Evolutionary conservation across 2,888 invertebrate genomes (phyloP).

Genomic region (Plagodis dolabraria): DNA sequence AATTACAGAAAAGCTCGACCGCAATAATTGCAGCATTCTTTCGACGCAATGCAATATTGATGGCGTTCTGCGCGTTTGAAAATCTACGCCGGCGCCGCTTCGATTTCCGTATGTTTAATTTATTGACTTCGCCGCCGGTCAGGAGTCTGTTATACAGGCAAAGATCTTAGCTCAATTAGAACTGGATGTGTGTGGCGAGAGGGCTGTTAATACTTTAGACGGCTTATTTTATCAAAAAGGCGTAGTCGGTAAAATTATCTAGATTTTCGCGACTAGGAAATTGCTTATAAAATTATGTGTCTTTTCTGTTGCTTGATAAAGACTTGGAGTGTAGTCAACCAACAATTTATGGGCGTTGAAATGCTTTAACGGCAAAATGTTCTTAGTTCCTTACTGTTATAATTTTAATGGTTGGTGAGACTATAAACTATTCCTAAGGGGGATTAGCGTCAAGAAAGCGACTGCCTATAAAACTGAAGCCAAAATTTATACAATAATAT

Average conservation of each 20-base stretch:
- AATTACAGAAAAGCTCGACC: slow-evolving; percentile 23
- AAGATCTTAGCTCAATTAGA: slow-evolving; percentile 31
- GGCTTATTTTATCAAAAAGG: slow-evolving; percentile 48
- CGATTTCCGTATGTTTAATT: slow-evolving; percentile 41
- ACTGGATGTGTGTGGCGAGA: slow-evolving; percentile 35
- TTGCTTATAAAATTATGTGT: slow-evolving; percentile 17
- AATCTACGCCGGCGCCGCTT: slow-evolving; percentile 42
- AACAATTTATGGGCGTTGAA: slow-evolving; percentile 3
- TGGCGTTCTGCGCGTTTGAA: slow-evolving; percentile 39
- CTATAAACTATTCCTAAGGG: no score
- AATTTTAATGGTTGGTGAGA: neutral
- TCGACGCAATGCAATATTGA: slow-evolving; percentile 41
- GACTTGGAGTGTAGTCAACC: slow-evolving; percentile 8
- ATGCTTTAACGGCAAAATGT: slow-evolving; percentile 1
- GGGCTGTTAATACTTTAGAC: slow-evolving; percentile 31
- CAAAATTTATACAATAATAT: no score
- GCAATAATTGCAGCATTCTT: slow-evolving; percentile 38
- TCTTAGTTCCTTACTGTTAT: neutral
- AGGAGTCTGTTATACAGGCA: slow-evolving; percentile 19
- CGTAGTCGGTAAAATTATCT: slow-evolving; percentile 38
- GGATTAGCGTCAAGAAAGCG: no score
- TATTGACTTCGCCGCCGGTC: slow-evolving; percentile 29
- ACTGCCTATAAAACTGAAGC: no score
- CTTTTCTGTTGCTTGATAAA: slow-evolving; percentile 12
- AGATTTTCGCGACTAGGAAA: slow-evolving; percentile 16